phyloP scores from a whole-genome alignment of 2,113 vertebrate species.

The Perccottus glenii region DNA sequence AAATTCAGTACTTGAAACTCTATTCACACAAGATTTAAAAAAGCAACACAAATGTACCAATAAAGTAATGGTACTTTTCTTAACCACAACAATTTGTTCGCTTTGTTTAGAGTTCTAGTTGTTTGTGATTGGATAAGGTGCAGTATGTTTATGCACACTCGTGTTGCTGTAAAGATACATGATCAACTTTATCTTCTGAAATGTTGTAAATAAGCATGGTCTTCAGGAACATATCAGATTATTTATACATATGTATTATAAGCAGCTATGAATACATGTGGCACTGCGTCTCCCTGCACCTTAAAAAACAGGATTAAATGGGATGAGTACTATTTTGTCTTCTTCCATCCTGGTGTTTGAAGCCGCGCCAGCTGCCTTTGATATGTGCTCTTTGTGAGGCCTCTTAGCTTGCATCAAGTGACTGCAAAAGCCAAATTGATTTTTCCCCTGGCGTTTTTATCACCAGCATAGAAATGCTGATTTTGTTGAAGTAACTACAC shows the following conservation, averaged over 20 bases:
- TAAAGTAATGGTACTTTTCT: too few species aligned
- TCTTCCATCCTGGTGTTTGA: constrained; percentile 40
- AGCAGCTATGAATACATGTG: constrained; percentile 12
- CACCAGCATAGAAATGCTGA: constrained; percentile 58
- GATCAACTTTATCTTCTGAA: background rate
- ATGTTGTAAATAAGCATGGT: background rate
- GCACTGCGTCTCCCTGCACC: background rate
- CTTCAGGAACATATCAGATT: background rate
- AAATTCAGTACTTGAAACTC: too few species aligned
- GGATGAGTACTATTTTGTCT: constrained; percentile 44
- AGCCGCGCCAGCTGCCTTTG: constrained; percentile 54
- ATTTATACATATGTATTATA: constrained; percentile 1
- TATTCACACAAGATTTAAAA: too few species aligned
- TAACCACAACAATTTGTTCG: too few species aligned
- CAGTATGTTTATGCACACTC: too few species aligned
- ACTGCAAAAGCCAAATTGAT: constrained; percentile 61
- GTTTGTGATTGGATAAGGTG: too few species aligned
- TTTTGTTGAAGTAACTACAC: constrained; percentile 60
- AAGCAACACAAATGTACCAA: too few species aligned
- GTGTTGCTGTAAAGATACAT: too few species aligned
- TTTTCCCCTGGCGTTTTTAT: constrained; percentile 64
- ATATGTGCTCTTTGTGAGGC: constrained; percentile 58
- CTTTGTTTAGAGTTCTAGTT: too few species aligned
- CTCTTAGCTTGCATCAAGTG: constrained; percentile 49
- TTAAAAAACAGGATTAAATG: constrained; percentile 35